Conservation (phyloP, 2,113 vertebrate genomes). For the Empidonax alnorum region DNA sequence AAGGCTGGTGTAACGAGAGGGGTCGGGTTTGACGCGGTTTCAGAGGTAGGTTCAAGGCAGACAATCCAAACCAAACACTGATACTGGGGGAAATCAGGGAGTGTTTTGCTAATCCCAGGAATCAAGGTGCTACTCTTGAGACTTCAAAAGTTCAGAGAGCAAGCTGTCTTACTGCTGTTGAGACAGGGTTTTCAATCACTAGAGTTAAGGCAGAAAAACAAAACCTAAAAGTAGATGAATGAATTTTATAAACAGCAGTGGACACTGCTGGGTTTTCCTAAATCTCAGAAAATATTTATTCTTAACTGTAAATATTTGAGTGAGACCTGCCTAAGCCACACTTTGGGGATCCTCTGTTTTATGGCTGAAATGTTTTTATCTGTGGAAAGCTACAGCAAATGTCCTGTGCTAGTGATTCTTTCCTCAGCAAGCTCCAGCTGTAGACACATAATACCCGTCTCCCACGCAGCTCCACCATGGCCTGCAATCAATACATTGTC, state of each 20-base stretch:
- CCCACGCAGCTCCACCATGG: not conserved
- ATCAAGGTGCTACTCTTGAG: not conserved
- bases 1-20: not conserved
- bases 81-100: not conserved
- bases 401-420: not conserved
- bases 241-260: not conserved
- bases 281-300: not conserved
- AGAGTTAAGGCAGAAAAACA: not conserved
- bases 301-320: not conserved
- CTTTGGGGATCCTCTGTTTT: not conserved
- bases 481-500: constrained; percentile 38
- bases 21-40: not conserved
- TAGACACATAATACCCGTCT: not conserved
- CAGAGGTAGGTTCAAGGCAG: not conserved
- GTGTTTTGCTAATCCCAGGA: not conserved
- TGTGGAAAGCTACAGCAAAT: not conserved
- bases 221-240: not conserved
- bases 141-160: not conserved
- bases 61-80: not conserved
- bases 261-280: not conserved
- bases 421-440: constrained; percentile 24
- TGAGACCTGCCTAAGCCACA: not conserved
- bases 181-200: not conserved
- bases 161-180: not conserved
- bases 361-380: not conserved